phyloP scores from a whole-genome alignment of 2,888 invertebrate species.

The Acronicta leporina region DNA sequence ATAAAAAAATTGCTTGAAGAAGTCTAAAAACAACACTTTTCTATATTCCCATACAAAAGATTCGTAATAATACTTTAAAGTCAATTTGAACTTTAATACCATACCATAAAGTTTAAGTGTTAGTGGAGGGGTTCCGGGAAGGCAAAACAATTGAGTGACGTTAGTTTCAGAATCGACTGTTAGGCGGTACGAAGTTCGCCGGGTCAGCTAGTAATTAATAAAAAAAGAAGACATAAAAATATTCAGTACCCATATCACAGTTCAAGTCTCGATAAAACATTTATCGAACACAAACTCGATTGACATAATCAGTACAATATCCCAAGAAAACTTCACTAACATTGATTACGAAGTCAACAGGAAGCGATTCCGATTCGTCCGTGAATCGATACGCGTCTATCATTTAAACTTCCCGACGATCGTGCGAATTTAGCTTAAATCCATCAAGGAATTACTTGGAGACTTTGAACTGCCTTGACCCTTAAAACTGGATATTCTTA shows the following conservation, averaged over 20 bases:
- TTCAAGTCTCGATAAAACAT: background rate
- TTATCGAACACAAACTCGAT: constrained; percentile 1
- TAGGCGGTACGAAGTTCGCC: too few species aligned
- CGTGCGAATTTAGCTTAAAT: constrained; percentile 27
- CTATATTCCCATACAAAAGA: too few species aligned
- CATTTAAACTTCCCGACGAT: constrained; percentile 16
- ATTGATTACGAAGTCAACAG: constrained; percentile 13
- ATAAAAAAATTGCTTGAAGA: too few species aligned
- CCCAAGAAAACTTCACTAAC: constrained; percentile 1
- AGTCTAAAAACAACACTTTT: too few species aligned
- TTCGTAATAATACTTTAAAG: too few species aligned
- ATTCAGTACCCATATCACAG: background rate
- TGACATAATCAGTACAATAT: constrained; percentile 17
- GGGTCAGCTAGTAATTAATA: too few species aligned
- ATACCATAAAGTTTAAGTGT: too few species aligned
- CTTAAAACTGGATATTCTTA: background rate
- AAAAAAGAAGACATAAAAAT: background rate
- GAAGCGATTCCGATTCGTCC: constrained; percentile 11
- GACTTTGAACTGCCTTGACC: constrained; percentile 7
- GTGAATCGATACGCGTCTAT: constrained; percentile 20
- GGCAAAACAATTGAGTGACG: too few species aligned
- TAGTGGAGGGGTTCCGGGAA: too few species aligned
- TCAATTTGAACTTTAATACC: too few species aligned
- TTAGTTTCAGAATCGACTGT: too few species aligned
- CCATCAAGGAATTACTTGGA: constrained; percentile 20